Evolutionary conservation across 2,888 invertebrate genomes (phyloP).

Genomic region (Trachelus stipa): DNA sequence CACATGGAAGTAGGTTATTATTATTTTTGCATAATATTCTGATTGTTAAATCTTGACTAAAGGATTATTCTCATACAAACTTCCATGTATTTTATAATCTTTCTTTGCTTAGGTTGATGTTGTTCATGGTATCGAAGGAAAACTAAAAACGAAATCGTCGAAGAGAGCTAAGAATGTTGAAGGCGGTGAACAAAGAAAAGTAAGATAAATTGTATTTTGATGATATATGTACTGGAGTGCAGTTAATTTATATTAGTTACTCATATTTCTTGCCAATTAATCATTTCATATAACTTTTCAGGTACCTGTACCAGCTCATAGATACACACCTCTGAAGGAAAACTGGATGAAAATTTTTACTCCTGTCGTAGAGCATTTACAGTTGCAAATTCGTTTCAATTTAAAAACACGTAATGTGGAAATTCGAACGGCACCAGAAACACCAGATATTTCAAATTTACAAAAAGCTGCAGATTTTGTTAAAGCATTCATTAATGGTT

Average conservation of each 20-base stretch:
- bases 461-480: slow-evolving; percentile 99
- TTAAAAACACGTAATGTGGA: slow-evolving; percentile 91
- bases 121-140: slow-evolving; percentile 75
- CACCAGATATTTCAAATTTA: slow-evolving; percentile 87
- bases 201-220: slow-evolving; percentile 25
- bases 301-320: slow-evolving; percentile 91
- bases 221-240: not conserved
- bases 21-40: slow-evolving; percentile 18
- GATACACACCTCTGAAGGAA: slow-evolving; percentile 94
- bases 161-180: slow-evolving; percentile 50
- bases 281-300: slow-evolving; percentile 33
- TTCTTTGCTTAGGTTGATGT: slow-evolving; percentile 70
- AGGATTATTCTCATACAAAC: not conserved
- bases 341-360: slow-evolving; percentile 98
- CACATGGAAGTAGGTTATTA: slow-evolving; percentile 45
- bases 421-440: slow-evolving; percentile 78
- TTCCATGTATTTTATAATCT: not conserved
- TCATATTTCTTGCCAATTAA: not conserved
- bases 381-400: slow-evolving; percentile 95
- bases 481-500: slow-evolving; percentile 94
- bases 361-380: slow-evolving; percentile 94
- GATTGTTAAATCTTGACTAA: not conserved
- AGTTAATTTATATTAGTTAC: not conserved
- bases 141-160: slow-evolving; percentile 61
- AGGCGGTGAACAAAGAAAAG: slow-evolving; percentile 55